Percentiles rank a stretch among this genome's conserved stretches.
Conservation (phyloP, 2,888 invertebrate species). For the Melanotus villosus region DNA sequence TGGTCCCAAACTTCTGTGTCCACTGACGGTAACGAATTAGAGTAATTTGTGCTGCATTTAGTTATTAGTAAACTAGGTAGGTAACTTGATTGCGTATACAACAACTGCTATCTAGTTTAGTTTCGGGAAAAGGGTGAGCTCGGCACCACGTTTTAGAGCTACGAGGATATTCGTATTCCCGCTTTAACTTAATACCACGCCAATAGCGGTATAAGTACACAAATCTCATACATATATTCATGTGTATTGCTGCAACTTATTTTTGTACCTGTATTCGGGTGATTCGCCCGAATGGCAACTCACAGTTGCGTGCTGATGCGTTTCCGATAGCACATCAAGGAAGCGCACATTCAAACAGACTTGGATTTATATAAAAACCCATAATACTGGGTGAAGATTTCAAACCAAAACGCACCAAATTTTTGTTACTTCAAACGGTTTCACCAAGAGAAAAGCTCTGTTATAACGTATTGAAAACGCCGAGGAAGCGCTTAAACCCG, state of each 20-base stretch:
- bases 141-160: not conserved
- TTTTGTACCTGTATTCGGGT: slow-evolving; percentile 50
- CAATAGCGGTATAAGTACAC: slow-evolving; percentile 36
- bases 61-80: slow-evolving; percentile 8
- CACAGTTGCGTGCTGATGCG: slow-evolving; percentile 54
- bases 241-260: slow-evolving; percentile 50
- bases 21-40: not conserved
- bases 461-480: no score
- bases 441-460: not conserved
- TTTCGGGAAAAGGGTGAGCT: not conserved
- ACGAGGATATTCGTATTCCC: slow-evolving; percentile 19
- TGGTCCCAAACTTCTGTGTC: slow-evolving; percentile 3
- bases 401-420: slow-evolving; percentile 31
- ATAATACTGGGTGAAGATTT: slow-evolving; percentile 30
- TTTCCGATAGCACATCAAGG: slow-evolving; percentile 53
- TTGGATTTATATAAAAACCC: slow-evolving; percentile 39
- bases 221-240: slow-evolving; percentile 54
- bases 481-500: no score
- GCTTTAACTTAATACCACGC: slow-evolving; percentile 33
- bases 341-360: slow-evolving; percentile 35
- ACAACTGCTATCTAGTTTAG: not conserved
- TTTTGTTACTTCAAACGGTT: slow-evolving; percentile 17
- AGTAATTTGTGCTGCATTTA: slow-evolving; percentile 10
- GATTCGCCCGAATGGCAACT: slow-evolving; percentile 45
- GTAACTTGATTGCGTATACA: not conserved